Base-by-base conservation (phyloP, 2,888 invertebrate species). In the Drosophila nr. perissopoda region DNA sequence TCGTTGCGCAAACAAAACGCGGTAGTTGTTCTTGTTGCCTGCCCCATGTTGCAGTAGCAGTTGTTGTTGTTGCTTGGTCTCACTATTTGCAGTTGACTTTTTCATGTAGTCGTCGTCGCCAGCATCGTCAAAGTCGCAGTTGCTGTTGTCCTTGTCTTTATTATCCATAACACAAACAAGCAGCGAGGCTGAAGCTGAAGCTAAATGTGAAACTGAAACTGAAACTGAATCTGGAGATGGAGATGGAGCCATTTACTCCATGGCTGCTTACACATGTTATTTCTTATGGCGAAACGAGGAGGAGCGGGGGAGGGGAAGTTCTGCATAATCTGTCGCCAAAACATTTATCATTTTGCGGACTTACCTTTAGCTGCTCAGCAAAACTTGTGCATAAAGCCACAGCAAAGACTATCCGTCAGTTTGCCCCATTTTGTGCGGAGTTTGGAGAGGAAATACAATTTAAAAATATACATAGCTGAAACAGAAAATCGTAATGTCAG, bases 81-180 rank as follows among this genome's bases (percentile, higher is more conserved):
- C 82, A 79, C 82, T 85, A 86, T 86, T 86, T 86, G 79, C 73
- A 78, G 85, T 87, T 90, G 90, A 87, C 88, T 87, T 87, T 90
- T 77, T 87, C 85, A 85, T 85, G 90, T 85, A 88, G 83, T 87
- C 56, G 27, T 87, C 56, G 56, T 38, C 63, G 74, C 70, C 70
- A 64, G 40, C 68, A 68, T 66, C 71, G 76, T 73, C 77, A 73
- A 63, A 61, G 56, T 64, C 63, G 78, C 59, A 73, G 74, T 78
- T 75, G 74, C n/a, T 46, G 74, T 16, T 46, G 4, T 25, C 25
- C 21, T 74, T 82, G 59, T 68, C 82, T 82, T 72, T 74, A 70
- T 74, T 81, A 89, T 86, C 75, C 89, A 69, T 67, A 89, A 79
- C 70, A 79, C 87, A 89, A 90, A 90, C 83, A 86, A 79, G 70